Percentiles rank a stretch among this genome's conserved stretches.
These are phyloP conservation scores for Eurois occulta DNA, from an alignment of 2,888 invertebrate genomes.

Conservation along the genomic window DNA sequence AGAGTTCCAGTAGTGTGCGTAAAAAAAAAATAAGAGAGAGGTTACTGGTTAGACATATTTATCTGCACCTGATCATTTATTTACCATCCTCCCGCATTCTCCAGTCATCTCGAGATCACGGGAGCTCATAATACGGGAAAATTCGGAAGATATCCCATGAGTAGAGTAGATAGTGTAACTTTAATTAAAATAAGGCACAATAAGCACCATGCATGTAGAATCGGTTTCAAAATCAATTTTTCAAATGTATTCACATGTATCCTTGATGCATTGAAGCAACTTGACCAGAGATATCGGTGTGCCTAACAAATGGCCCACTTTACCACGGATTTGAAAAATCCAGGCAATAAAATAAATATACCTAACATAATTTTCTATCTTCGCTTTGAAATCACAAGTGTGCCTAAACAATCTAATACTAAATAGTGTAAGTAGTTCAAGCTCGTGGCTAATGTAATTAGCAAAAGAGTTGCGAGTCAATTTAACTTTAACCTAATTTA, in stretches of 20 bases:
- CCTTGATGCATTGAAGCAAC: not conserved
- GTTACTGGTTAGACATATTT: too few species aligned
- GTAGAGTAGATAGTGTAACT: too few species aligned
- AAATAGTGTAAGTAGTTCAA: not conserved
- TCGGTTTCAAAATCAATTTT: not conserved
- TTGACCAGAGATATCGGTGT: not conserved
- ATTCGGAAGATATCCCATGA: too few species aligned
- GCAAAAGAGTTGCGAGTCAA: not conserved
- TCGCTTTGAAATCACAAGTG: not conserved
- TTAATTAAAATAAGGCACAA: not conserved
- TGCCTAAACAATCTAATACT: not conserved
- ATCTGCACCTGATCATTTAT: too few species aligned
- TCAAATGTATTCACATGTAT: not conserved
- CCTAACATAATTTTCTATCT: not conserved
- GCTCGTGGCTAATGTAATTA: conserved; percentile 21
- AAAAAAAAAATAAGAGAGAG: too few species aligned
- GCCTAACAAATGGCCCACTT: not conserved
- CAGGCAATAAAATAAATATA: not conserved
- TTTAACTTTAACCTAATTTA: not conserved
- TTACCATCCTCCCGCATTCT: too few species aligned
- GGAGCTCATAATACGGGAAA: too few species aligned
- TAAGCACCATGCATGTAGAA: not conserved
- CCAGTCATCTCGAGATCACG: not conserved
- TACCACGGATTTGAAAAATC: not conserved
- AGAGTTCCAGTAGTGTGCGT: too few species aligned